Base-by-base conservation (phyloP, 2,113 vertebrate genomes). In the Scatophagus argus region DNA sequence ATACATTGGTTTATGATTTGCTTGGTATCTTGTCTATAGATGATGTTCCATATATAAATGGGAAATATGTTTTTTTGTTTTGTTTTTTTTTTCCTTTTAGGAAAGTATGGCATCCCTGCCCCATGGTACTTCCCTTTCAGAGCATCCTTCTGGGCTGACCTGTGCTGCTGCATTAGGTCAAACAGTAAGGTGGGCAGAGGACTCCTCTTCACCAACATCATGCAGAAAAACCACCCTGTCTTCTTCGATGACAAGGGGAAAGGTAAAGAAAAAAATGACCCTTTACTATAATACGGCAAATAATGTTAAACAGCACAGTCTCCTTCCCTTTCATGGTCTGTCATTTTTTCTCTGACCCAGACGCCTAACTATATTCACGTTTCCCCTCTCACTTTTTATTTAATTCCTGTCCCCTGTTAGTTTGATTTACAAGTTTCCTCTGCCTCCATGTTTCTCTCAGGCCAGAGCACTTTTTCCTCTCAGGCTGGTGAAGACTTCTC, bases 81-180 rank as follows among this genome's bases (percentile, higher is more conserved):
- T 21, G 12, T 31, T 55, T 3, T 77, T 65, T 32, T 64, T 47
- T 19, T 78, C 52, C 60, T 71, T 70, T 70, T 85, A 99, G 98
- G 98, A 63, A 96, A 96, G 81, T 99, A 98, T 0, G 97, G 98
- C 36, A 96, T 99, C 81, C 92, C 96, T 43, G 93, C 95, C 34
- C 96, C 96, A 0, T 99, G 98, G 98, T 98, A 98, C 93, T 99
- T 99, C 85, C 97, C 96, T 0, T 71, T 99, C 80, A 95, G 94
- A 67, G 94, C 94, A 2, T 98, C 97, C n/a, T 99, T 97, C 88
- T 99, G 98, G 97, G 64, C 92, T 0, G 93, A 97, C 14, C 85
- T 94, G 83, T 95, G 94, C 64, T 89, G 94, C 39, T 87, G 82
- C 59, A 68, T 83, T 4, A 92, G 86, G 23, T 69, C 91, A 38